Evolutionary conservation across 2,113 vertebrate genomes (phyloP).

Genomic region (Pica pica): DNA sequence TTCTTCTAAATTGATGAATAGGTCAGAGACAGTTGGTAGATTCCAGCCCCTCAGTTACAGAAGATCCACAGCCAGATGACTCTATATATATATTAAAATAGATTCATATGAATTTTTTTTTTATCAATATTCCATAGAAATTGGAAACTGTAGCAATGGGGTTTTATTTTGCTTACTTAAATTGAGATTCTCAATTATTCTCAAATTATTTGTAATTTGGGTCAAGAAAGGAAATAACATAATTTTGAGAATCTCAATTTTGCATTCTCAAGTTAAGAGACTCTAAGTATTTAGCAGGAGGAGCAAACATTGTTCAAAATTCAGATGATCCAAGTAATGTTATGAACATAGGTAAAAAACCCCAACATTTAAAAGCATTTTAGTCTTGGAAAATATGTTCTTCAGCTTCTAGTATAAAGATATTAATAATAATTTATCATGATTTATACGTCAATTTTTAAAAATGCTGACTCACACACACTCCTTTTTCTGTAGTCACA

Average conservation of each 20-base stretch:
- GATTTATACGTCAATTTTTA: not conserved
- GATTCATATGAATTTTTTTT: not conserved
- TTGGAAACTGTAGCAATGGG: accelerated
- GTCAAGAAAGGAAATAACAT: not conserved
- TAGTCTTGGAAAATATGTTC: not conserved
- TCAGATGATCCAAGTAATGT: not conserved
- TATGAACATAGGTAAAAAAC: not conserved
- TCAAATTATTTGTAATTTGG: not conserved
- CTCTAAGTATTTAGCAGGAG: not conserved
- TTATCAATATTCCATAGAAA: not conserved
- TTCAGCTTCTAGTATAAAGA: not conserved
- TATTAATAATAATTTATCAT: not conserved
- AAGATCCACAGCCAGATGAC: not conserved
- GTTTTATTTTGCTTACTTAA: not conserved
- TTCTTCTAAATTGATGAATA: not conserved
- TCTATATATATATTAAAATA: not conserved
- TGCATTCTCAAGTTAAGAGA: not conserved
- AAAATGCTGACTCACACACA: not conserved
- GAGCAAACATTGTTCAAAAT: not conserved
- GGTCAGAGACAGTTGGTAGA: not conserved
- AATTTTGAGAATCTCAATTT: not conserved
- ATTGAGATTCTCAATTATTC: too few species aligned
- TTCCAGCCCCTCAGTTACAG: not conserved
- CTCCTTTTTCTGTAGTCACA: not conserved
- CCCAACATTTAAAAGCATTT: not conserved